A percentile compares a stretch with the other conserved stretches of the same genome.
Conservation (phyloP, 2,888 invertebrate genomes). For the Trichacis sp. region DNA sequence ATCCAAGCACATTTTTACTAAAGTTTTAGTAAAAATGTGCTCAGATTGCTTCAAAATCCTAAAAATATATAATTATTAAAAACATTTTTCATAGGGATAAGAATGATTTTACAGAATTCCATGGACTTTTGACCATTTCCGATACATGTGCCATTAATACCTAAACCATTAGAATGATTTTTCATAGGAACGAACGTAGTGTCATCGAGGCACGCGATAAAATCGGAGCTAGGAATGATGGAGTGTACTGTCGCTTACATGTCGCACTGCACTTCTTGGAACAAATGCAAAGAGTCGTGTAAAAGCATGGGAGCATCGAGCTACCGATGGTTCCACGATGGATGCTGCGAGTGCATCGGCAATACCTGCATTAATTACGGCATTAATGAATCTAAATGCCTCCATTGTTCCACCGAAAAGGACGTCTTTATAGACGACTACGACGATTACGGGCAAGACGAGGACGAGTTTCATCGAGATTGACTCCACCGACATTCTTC, state of each 20-base stretch:
- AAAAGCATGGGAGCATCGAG: slow-evolving; percentile 82
- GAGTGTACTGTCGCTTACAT: slow-evolving; percentile 92
- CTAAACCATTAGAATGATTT: no score
- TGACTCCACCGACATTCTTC: neutral
- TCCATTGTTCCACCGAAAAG: slow-evolving; percentile 35
- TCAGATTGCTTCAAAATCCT: no score
- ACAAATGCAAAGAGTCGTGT: slow-evolving; percentile 85
- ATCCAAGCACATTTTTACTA: no score
- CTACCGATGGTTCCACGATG: slow-evolving; percentile 92
- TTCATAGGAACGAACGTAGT: neutral
- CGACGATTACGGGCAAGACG: slow-evolving; percentile 47
- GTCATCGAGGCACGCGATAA: neutral
- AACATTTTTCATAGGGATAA: no score
- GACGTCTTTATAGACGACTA: slow-evolving; percentile 31
- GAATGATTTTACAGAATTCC: no score
- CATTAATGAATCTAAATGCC: slow-evolving; percentile 76
- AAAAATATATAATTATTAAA: no score
- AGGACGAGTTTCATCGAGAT: slow-evolving; percentile 14
- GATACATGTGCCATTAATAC: no score
- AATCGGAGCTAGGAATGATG: slow-evolving; percentile 73
- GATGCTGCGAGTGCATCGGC: slow-evolving; percentile 92
- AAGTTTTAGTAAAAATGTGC: no score
- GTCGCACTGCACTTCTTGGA: slow-evolving; percentile 86
- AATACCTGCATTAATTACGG: slow-evolving; percentile 88
- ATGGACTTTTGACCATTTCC: no score